Evolutionary conservation across 1,140 invertebrate genomes (phyloP).

Genomic region (Globodera ellingtonae): DNA sequence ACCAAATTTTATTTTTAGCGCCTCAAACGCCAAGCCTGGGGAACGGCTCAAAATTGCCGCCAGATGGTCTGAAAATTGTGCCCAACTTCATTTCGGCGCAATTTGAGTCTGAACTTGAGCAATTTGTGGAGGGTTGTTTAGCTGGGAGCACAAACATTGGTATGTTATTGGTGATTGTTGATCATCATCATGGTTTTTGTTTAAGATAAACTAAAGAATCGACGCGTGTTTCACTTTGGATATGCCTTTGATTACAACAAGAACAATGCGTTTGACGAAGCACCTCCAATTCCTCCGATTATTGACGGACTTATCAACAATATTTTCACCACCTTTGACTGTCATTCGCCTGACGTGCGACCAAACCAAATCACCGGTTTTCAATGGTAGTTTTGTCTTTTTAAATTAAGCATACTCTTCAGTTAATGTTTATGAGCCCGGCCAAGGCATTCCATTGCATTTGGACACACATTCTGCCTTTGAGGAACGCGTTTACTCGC

Average conservation of each 20-base stretch:
- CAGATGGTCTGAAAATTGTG: constrained; percentile 20
- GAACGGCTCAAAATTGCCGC: background rate
- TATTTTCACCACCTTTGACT: constrained; percentile 66
- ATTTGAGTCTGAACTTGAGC: background rate
- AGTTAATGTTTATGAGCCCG: constrained; percentile 85
- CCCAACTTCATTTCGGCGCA: background rate
- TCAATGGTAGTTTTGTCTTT: background rate
- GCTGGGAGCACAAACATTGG: background rate
- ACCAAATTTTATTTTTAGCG: constrained; percentile 17
- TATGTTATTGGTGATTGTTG: background rate
- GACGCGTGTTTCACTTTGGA: constrained; percentile 87
- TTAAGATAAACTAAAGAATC: constrained; percentile 74
- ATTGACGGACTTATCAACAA: constrained; percentile 74
- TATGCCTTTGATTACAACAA: constrained; percentile 87
- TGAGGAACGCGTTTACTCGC: constrained; percentile 81
- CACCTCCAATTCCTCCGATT: constrained; percentile 76
- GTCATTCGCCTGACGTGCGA: constrained; percentile 58
- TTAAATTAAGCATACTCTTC: background rate
- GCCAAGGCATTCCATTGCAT: constrained; percentile 92
- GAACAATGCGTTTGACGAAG: constrained; percentile 79
- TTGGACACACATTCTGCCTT: constrained; percentile 93
- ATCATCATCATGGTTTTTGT: background rate
- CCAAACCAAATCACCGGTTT: constrained; percentile 83
- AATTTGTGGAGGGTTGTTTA: constrained; percentile 17
- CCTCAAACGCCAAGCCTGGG: background rate